These are phyloP conservation scores for Drosophila trapezifrons DNA, from an alignment of 1,140 invertebrate genomes.

Conservation along the genomic window DNA sequence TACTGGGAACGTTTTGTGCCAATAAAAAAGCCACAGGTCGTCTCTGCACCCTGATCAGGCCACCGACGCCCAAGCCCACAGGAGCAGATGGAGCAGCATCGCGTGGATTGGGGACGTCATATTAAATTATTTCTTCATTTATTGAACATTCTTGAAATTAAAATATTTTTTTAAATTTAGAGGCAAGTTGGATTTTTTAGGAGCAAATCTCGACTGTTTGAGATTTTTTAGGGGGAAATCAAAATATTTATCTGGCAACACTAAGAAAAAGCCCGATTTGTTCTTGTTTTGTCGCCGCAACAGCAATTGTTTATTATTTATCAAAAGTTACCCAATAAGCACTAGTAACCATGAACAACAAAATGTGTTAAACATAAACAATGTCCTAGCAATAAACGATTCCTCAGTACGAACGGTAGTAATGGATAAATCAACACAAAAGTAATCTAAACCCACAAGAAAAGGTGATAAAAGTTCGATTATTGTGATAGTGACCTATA, in stretches of 20 bases:
- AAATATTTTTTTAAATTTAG: too few species aligned
- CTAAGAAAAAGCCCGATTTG: constrained; percentile 15
- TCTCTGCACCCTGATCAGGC: too few species aligned
- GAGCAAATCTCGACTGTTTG: too few species aligned
- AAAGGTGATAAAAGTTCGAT: constrained; percentile 24
- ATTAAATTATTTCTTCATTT: too few species aligned
- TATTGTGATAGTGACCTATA: background rate
- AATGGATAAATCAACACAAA: constrained; percentile 18
- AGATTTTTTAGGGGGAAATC: too few species aligned
- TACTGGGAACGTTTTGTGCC: too few species aligned
- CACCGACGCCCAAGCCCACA: too few species aligned
- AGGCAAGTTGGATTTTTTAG: too few species aligned
- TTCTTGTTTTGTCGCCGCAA: constrained; percentile 18
- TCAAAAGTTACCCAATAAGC: background rate
- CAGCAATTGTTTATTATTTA: constrained; percentile 39
- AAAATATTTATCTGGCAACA: background rate
- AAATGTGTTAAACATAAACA: constrained; percentile 6
- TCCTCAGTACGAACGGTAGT: background rate
- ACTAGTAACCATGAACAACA: constrained; percentile 1
- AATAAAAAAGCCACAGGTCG: too few species aligned
- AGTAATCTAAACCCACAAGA: constrained; percentile 8
- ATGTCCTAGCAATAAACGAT: background rate
- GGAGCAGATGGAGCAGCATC: too few species aligned
- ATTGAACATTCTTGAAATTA: too few species aligned
- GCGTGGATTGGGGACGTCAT: too few species aligned